phyloP scores from a whole-genome alignment of 2,888 invertebrate genomes.

The Nematopogon swammerdamellus region DNA sequence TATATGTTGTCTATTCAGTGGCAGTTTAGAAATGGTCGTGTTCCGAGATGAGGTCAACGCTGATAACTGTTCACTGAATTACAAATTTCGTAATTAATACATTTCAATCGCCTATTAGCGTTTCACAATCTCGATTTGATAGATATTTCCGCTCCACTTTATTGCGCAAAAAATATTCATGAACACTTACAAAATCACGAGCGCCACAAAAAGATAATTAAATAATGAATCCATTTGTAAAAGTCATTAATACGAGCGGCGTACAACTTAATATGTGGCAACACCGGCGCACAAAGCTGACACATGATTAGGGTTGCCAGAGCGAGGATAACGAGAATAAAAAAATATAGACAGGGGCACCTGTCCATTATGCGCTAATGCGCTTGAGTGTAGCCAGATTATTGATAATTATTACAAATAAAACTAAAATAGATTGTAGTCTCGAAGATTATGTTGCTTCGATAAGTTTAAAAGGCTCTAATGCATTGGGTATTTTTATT shows the following conservation, averaged over 20 bases:
- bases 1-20: too few relatives aligned
- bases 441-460: conserved; percentile 6
- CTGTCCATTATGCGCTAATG: neutral
- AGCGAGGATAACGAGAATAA: conserved; percentile 29
- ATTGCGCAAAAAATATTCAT: neutral
- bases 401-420: conserved; percentile 51
- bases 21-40: too few relatives aligned
- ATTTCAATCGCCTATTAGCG: neutral
- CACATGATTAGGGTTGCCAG: conserved; percentile 52
- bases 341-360: neutral
- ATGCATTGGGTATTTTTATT: conserved; percentile 50
- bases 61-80: too few relatives aligned
- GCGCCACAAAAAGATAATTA: conserved; percentile 26
- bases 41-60: too few relatives aligned
- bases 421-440: conserved; percentile 37
- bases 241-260: conserved; percentile 31
- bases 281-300: conserved; percentile 40
- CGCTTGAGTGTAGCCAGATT: conserved; percentile 48
- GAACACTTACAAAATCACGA: neutral
- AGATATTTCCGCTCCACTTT: neutral
- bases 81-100: neutral
- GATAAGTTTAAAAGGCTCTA: conserved; percentile 48
- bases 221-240: conserved; percentile 33
- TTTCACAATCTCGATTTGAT: neutral
- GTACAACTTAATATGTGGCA: conserved; percentile 28